Evolutionary conservation across 37 sponge, comb jelly and placozoan species (phyloP).

Genomic region (Ianthella basta): DNA sequence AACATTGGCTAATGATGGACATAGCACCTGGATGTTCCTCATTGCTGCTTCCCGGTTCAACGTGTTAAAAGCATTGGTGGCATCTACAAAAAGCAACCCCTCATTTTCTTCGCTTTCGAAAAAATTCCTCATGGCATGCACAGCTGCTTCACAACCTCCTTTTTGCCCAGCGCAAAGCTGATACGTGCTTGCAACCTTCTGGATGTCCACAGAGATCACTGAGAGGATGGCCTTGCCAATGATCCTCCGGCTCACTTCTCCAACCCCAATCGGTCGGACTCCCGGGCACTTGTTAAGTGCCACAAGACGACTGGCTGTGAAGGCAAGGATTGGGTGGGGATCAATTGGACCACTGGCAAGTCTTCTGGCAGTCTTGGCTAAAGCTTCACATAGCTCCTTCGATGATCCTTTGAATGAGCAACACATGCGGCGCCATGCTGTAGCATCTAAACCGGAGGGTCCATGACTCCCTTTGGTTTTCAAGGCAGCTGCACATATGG

Average conservation of each 20-base stretch:
- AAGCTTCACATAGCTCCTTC: constrained; percentile 13
- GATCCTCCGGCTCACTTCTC: background rate
- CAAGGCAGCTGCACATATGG: constrained; percentile 1
- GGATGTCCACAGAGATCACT: background rate
- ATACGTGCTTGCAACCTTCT: background rate
- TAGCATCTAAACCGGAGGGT: constrained; percentile 16
- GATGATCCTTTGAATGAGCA: constrained; percentile 14
- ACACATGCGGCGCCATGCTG: constrained; percentile 22
- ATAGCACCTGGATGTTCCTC: constrained; percentile 32
- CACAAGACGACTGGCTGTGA: background rate
- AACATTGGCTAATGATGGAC: constrained; percentile 31
- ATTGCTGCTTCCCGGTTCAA: constrained; percentile 46
- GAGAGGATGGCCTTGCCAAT: background rate
- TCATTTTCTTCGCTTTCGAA: background rate
- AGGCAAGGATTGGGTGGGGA: background rate
- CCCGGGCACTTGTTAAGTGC: constrained; percentile 14
- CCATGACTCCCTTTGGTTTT: constrained; percentile 20
- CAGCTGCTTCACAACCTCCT: background rate
- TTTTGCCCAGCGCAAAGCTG: background rate
- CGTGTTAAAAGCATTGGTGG: constrained; percentile 39
- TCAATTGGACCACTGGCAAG: constrained; percentile 1
- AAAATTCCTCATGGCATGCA: constrained; percentile 2
- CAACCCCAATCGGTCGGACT: constrained; percentile 15
- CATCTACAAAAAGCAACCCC: constrained; percentile 9
- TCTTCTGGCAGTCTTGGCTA: background rate